phyloP scores from a whole-genome alignment of 2,113 vertebrate genomes.

The Zosterops hypoxanthus region DNA sequence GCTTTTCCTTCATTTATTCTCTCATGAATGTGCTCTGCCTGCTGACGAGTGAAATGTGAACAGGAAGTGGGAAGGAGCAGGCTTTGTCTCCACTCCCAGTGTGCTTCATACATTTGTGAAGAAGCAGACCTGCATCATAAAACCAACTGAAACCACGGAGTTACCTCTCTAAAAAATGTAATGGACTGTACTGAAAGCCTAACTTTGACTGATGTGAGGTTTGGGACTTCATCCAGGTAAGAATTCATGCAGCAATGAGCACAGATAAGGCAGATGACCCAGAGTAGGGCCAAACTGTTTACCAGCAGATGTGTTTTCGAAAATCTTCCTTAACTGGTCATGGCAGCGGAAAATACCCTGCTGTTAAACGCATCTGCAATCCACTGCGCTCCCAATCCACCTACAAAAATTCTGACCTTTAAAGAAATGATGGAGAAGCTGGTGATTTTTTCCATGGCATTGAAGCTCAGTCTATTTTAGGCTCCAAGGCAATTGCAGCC shows the following conservation, averaged over 20 bases:
- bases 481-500: conserved; percentile 89
- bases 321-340: conserved; percentile 95
- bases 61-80: background rate
- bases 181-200: conserved; percentile 75
- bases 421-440: conserved; percentile 93
- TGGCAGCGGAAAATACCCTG: conserved; percentile 97
- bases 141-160: conserved; percentile 63
- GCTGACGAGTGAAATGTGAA: background rate
- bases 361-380: conserved; percentile 95
- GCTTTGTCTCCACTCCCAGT: conserved; percentile 1
- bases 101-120: conserved; percentile 49
- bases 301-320: conserved; percentile 96
- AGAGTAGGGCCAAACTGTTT: conserved; percentile 96
- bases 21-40: background rate
- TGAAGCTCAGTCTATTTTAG: conserved; percentile 88
- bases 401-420: conserved; percentile 97
- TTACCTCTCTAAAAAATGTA: conserved; percentile 75
- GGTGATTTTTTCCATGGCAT: conserved; percentile 84
- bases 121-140: conserved; percentile 59
- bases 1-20: conserved; percentile 20
- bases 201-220: conserved; percentile 83
- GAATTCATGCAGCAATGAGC: conserved; percentile 84
- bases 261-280: conserved; percentile 91
- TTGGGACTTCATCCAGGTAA: conserved; percentile 85
- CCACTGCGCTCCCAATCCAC: conserved; percentile 86